These are phyloP conservation scores for Mastacembelus armatus DNA, from an alignment of 2,797 vertebrate genomes.

Conservation along the genomic window DNA sequence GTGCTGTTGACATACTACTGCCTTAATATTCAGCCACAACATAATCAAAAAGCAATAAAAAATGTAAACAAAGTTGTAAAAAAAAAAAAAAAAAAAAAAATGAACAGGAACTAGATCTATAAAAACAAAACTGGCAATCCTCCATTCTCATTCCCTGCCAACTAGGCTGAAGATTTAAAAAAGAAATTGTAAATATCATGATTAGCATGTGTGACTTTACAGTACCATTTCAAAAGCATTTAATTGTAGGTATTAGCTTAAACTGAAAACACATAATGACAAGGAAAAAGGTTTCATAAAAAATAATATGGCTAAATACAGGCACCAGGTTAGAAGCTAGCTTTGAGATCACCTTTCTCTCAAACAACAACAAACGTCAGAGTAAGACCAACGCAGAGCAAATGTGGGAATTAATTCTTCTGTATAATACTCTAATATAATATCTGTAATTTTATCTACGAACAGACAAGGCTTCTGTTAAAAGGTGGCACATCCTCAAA, in stretches of 20 bases:
- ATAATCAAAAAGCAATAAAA: conserved; percentile 51
- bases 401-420: conserved; percentile 6
- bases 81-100: conserved; percentile 53
- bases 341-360: conserved; percentile 41
- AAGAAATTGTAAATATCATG: conserved; percentile 19
- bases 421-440: conserved; percentile 9
- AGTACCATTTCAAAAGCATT: conserved; percentile 68
- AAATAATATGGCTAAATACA: conserved; percentile 54
- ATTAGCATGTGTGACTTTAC: conserved; percentile 38
- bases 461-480: conserved; percentile 15
- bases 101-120: conserved; percentile 57
- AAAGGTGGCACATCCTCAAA: conserved; percentile 12
- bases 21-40: conserved; percentile 65
- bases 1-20: conserved; percentile 26
- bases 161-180: conserved; percentile 24
- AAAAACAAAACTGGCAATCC: conserved; percentile 56
- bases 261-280: conserved; percentile 17
- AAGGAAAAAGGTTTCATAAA: not conserved
- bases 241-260: conserved; percentile 50
- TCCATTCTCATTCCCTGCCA: conserved; percentile 50
- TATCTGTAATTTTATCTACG: conserved; percentile 16
- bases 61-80: conserved; percentile 75
- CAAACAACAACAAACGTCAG: conserved; percentile 32
- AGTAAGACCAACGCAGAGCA: conserved; percentile 44
- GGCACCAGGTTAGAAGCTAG: conserved; percentile 59